These are phyloP conservation scores for Chaetorhynchus papuensis DNA, from an alignment of 2,113 vertebrate genomes.

Conservation along the genomic window DNA sequence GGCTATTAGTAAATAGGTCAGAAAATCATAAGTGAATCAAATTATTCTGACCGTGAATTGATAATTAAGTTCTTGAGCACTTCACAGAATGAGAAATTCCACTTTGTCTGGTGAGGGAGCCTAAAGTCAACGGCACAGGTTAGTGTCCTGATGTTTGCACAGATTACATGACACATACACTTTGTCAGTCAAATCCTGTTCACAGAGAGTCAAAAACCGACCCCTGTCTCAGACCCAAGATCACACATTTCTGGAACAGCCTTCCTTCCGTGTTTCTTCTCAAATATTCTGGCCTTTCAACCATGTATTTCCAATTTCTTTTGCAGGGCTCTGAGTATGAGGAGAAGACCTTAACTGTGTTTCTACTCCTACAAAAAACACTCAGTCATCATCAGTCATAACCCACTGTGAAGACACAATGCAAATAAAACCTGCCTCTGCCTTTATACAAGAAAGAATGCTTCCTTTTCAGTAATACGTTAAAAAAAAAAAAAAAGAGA, in stretches of 20 bases:
- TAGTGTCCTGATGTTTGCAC: background rate
- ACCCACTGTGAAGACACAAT: background rate
- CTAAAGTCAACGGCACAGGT: background rate
- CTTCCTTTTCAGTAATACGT: background rate
- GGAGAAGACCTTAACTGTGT: background rate
- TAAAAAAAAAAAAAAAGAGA: background rate
- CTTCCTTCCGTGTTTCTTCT: background rate
- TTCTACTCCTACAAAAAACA: background rate
- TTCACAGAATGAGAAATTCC: background rate
- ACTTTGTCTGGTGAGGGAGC: background rate
- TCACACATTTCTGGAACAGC: background rate
- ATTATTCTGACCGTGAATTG: background rate
- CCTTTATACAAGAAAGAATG: background rate
- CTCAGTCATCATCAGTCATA: conserved; percentile 6
- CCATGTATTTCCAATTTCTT: background rate
- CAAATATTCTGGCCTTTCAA: background rate
- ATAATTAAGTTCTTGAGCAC: background rate
- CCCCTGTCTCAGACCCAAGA: background rate
- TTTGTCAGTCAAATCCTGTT: background rate
- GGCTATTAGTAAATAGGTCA: background rate
- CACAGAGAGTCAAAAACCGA: background rate
- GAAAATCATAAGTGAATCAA: background rate
- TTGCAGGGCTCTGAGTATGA: background rate
- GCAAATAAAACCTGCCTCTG: background rate
- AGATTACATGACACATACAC: background rate